Percentiles rank a stretch among this genome's conserved stretches.
phyloP scores from a whole-genome alignment of 2,113 vertebrate species.

The Martes martes region DNA sequence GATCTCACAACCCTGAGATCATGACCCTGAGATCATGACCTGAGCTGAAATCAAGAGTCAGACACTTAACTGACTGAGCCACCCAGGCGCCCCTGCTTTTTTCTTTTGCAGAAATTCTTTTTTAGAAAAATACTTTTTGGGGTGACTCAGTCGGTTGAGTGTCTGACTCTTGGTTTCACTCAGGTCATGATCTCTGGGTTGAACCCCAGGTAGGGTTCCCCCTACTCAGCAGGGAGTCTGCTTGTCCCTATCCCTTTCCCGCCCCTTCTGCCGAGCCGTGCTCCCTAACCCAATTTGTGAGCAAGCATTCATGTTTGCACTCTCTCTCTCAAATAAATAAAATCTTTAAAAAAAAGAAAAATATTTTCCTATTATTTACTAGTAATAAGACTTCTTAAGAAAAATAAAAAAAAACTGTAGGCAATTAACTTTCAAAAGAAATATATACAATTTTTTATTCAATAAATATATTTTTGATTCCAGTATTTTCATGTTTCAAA shows the following conservation, averaged over 20 bases:
- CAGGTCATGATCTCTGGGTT: too few species aligned
- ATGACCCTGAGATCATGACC: neutral
- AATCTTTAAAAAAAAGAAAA: too few species aligned
- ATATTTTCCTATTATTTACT: neutral
- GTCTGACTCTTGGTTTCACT: too few species aligned
- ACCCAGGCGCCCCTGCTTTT: neutral
- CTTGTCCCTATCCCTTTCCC: too few species aligned
- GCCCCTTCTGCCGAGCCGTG: rapidly evolving
- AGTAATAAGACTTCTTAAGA: neutral
- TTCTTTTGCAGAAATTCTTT: neutral
- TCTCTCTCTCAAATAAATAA: too few species aligned
- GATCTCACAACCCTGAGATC: neutral
- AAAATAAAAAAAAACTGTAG: neutral
- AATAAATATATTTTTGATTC: conserved; percentile 23
- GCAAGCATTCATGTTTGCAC: too few species aligned
- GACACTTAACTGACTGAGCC: neutral
- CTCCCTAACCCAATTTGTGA: too few species aligned
- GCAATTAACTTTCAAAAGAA: conserved; percentile 47
- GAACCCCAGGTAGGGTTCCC: too few species aligned
- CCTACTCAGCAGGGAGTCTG: too few species aligned
- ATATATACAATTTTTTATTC: neutral
- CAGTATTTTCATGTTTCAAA: conserved; percentile 20
- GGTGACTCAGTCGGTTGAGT: neutral
- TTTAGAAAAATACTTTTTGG: neutral
- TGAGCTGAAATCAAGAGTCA: neutral